Percentiles rank a stretch among this genome's conserved stretches.
Conservation (phyloP, 2,888 invertebrate species). For the Seira sanloemensis region DNA sequence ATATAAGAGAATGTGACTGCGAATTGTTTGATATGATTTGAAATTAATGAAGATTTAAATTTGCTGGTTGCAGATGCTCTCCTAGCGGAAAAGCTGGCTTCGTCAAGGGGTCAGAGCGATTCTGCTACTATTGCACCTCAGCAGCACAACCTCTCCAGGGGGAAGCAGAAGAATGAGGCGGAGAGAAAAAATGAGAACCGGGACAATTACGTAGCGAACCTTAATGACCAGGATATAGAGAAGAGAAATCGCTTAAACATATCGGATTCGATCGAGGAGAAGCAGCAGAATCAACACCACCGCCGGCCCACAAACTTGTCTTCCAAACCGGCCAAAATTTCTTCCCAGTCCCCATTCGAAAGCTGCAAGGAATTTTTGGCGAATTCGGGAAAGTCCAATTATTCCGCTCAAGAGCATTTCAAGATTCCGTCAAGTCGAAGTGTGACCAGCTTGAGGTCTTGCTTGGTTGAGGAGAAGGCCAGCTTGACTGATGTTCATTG, state of each 20-base stretch:
- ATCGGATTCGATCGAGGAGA: constrained; percentile 40
- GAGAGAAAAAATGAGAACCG: constrained; percentile 68
- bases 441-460: constrained; percentile 64
- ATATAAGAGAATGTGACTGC: neutral
- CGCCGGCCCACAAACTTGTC: constrained; percentile 42
- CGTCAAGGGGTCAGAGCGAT: constrained; percentile 69
- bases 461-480: constrained; percentile 64
- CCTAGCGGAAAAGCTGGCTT: constrained; percentile 72
- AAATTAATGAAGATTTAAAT: neutral
- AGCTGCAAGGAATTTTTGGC: constrained; percentile 70
- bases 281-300: constrained; percentile 1
- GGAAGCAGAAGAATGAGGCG: constrained; percentile 69
- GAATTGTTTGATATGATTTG: too few relatives aligned
- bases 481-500: constrained; percentile 67
- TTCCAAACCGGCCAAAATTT: constrained; percentile 31
- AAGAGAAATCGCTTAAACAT: constrained; percentile 42
- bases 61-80: constrained; percentile 60
- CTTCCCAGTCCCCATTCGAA: constrained; percentile 57
- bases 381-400: constrained; percentile 58
- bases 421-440: constrained; percentile 67
- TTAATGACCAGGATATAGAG: constrained; percentile 21
- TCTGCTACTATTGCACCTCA: constrained; percentile 69
- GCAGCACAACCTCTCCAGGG: constrained; percentile 67
- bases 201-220: constrained; percentile 66
- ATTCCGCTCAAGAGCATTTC: constrained; percentile 11